Evolutionary conservation across 2,113 vertebrate genomes (phyloP), one percentile per base, ranked within the genome.

Genomic region (Heteronetta atricapilla): DNA sequence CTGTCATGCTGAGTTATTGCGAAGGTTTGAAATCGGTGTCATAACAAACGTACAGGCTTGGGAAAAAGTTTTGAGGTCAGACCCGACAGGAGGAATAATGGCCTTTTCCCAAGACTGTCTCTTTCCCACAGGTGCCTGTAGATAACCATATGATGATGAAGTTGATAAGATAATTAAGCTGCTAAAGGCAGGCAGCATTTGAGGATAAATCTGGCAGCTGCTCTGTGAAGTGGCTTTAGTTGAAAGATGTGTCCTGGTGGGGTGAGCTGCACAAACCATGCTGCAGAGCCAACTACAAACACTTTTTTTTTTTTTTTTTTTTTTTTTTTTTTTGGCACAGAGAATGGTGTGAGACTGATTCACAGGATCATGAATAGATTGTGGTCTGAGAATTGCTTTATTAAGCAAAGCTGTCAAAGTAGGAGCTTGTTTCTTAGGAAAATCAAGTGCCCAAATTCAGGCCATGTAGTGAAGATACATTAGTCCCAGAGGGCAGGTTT

Each of bases 161-260:
- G 52, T 29, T 83, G 90, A 92, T 92, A 92, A 92, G 80, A 52
- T 90, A 94, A 94, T 93, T 78, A 88, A 84, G 73, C 25, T 81
- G 69, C 34, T 81, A 81, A 62, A 90, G 77, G 60, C 52, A 92
- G 60, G 33, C 68, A 90, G 13, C 36, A 38, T 31, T 86, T 82
- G 52, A 89, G 88, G 62, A 94, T 83, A 90, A 90, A 78, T 29
- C 28, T 86, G 40, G 64, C 86, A 94, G 79, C 86, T 88, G 76
- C 38, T 84, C 69, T 97, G 55, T 95, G 90, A 95, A 95, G 88
- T 93, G 94, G 86, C 90, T 95, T 94, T 88, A 52, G 64, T 48
- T 92, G 80, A 88, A 87, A 78, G 52, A n/a, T 86, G 6, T 67
- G 90, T 86, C 68, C 56, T 75, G 5, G 13, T 60, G 52, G 42